A percentile compares a stretch with the other conserved stretches of the same genome.
phyloP scores from a whole-genome alignment of 30 jellyfish, hydroid and myxozoan species.

The Cassiopea andromeda region DNA sequence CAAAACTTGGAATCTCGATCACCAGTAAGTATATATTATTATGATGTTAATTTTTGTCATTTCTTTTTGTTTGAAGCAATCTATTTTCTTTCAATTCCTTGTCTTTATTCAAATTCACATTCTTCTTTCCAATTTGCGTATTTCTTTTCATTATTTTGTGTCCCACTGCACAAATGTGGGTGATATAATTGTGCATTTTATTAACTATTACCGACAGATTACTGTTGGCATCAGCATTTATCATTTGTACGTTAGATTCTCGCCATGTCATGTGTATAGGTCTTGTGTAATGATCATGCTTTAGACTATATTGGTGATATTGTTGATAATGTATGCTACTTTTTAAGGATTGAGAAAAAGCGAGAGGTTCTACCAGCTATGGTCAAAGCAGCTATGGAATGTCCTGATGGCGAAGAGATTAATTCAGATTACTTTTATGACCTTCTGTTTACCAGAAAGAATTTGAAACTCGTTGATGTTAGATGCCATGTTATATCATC shows the following conservation, averaged over 20 bases:
- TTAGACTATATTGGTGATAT: too few species aligned
- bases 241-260: too few species aligned
- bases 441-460: slow-evolving; percentile 75
- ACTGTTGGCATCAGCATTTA: too few species aligned
- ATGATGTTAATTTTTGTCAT: not conserved
- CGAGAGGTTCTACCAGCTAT: slow-evolving; percentile 85
- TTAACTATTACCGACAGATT: too few species aligned
- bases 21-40: slow-evolving; percentile 55
- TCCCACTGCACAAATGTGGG: too few species aligned
- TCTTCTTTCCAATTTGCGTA: too few species aligned
- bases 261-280: too few species aligned
- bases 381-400: slow-evolving; percentile 63
- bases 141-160: too few species aligned
- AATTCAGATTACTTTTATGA: slow-evolving; percentile 76
- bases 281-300: too few species aligned
- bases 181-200: too few species aligned
- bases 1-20: slow-evolving; percentile 98
- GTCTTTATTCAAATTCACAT: too few species aligned
- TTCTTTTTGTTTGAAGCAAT: not conserved
- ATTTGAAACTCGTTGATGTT: slow-evolving; percentile 85
- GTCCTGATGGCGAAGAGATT: slow-evolving; percentile 74
- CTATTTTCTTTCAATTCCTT: not conserved
- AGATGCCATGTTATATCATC: slow-evolving; percentile 83
- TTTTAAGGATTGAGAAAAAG: slow-evolving; percentile 81
- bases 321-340: too few species aligned